Base-by-base conservation (phyloP, 2,113 vertebrate species). In the Anguilla japonica region DNA sequence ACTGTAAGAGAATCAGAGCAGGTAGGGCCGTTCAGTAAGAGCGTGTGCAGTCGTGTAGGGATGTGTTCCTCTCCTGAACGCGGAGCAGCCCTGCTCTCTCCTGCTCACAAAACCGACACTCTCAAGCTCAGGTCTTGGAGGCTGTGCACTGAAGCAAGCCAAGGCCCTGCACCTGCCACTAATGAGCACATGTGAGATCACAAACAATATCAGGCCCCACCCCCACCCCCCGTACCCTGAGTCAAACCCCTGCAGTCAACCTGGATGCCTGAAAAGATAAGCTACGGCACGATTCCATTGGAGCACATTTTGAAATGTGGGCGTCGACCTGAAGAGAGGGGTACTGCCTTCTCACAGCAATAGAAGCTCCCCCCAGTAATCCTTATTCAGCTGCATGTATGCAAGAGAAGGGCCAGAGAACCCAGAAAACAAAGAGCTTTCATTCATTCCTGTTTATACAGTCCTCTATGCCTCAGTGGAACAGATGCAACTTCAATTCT, bases 151-250 rank as follows among this genome's bases (percentile, higher is more conserved):
- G 63, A 71, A 15, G 18, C 60, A 67, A 26, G 60, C 60, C 11
- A 2, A 6, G 60, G 60, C 46, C 53, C 89, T 88, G 87, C 84
- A 88, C 60, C 88, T 75, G 90, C 90, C 89, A 95, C 95, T 95
- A 95, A 94, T 95, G 94, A 95, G 92, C 90, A 91, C 89, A 93
- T 89, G 85, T 85, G 90, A 89, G 88, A 89, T 86, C 87, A 83
- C 6, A 83, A 88, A 85, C 87, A 89, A 87, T 82, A 85, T 84
- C 0, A 41, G 89, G 84, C 71, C 29, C 60, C 22, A 80, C 39
- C 88, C n/a, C 46, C 67, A 87, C 67, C 87, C 85, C 20, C 43
- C 85, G 46, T 43, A 63, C 57, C 56, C 53, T 41, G 79, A 43
- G 46, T 81, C 84, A 43, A 84, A 84, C 39, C 87, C 89, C 88